Evolutionary conservation across 1,140 invertebrate genomes (phyloP).

Genomic region (Psilanteris sp.): DNA sequence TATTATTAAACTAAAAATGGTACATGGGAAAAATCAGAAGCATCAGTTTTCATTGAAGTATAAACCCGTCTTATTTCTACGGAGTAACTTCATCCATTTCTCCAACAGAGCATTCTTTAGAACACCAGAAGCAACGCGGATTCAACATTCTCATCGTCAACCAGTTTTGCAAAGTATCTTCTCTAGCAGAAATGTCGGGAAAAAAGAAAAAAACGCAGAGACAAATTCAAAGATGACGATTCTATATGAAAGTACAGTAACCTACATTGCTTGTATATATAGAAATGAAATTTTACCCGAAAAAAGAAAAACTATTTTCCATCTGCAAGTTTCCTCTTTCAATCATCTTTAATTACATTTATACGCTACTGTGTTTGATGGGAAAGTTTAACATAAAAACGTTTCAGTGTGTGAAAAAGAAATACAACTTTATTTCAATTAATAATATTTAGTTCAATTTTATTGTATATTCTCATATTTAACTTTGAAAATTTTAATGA

Average conservation of each 20-base stretch:
- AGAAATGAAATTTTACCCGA: conserved; percentile 47
- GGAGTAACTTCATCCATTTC: conserved; percentile 38
- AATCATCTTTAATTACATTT: conserved; percentile 35
- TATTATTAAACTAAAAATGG: neutral
- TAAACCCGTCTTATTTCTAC: conserved; percentile 37
- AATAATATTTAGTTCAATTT: no score
- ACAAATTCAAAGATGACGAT: conserved; percentile 37
- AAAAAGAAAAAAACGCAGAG: conserved; percentile 44
- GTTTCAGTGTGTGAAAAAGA: conserved; percentile 2
- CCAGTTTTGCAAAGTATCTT: conserved; percentile 56
- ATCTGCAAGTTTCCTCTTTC: conserved; percentile 37
- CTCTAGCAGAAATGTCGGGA: conserved; percentile 36
- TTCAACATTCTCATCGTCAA: conserved; percentile 54
- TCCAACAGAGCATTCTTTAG: conserved; percentile 30
- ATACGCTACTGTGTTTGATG: neutral
- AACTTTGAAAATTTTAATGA: no score
- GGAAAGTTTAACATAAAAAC: conserved; percentile 36
- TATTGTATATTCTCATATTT: no score
- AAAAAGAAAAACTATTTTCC: conserved; percentile 38
- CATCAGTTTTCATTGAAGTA: conserved; percentile 10
- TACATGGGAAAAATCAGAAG: conserved; percentile 2
- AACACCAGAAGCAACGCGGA: conserved; percentile 31
- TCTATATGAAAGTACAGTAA: conserved; percentile 61
- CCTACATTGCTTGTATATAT: conserved; percentile 55
- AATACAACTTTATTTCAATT: no score